Evolutionary conservation across 1,140 invertebrate genomes (phyloP), one percentile per base, ranked within the genome.

Genomic region (Acromyrmex echinatior): DNA sequence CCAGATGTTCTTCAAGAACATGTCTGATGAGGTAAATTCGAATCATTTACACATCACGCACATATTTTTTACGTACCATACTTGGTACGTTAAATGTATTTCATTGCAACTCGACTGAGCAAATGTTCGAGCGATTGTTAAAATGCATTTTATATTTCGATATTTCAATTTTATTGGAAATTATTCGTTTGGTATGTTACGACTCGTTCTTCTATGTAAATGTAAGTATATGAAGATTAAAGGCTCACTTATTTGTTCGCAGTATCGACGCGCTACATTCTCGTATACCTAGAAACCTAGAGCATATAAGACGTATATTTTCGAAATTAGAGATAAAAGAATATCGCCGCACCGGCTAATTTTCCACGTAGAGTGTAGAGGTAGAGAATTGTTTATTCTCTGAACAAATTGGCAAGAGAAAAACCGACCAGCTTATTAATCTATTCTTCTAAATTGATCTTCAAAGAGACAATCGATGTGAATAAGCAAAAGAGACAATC

Each of bases 11-110:
- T 62, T 94, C 5, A 87, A 76, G 18, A 87, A 91, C 63, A 62
- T 92, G 0, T 90, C 92, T 9, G 91, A 92, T 39, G 89, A 95
- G 74, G 94, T 94, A 62, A 91, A 45, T 3, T 7, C n/a, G 31
- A 45, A 39, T 18, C 5, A 70, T 49, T 53, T 10, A 31, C 9
- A 16, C 58, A 28, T 25, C 35, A 49, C 9, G 9, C 28, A n/a
- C 25, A 60, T 25, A 25, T 58, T 80, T 58, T 28, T n/a, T 56
- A 39, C 16, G 16, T 51, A 49, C 1, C 16, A 51, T 51, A 49
- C 3, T 53, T 56, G 4, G 7, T 14, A 45, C 45, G 1, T 18
- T 68, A 53, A 51, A 68, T 35, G 16, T 58, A 1, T 58, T 21
- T 45, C 3, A 21, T 21, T 65, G 45, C 7, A 51, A 81, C 4